phyloP scores from a whole-genome alignment of 30 jellyfish, hydroid and myxozoan genomes.

The Hydractinia symbiolongicarpus region DNA sequence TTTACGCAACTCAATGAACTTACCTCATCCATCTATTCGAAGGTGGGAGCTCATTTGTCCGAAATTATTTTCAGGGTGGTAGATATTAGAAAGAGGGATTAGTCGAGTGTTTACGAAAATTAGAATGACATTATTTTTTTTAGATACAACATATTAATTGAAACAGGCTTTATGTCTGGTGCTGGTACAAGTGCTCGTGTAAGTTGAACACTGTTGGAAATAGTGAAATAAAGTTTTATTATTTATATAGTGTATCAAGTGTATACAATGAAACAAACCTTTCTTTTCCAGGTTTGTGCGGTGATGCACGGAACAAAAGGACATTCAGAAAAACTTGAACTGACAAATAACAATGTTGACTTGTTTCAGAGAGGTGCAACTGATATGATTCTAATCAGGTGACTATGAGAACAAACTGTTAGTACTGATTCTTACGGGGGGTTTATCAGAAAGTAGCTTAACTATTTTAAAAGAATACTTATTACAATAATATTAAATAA shows the following conservation, averaged over 20 bases:
- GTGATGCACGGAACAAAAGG: slow-evolving; percentile 26
- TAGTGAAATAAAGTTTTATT: background rate
- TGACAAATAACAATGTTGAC: slow-evolving; percentile 5
- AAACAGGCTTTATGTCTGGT: slow-evolving; percentile 35
- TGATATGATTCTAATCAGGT: slow-evolving; percentile 18
- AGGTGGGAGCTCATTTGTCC: too few relatives aligned
- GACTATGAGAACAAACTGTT: background rate
- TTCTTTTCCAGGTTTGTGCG: slow-evolving; percentile 23
- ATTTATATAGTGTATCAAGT: background rate
- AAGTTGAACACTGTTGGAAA: background rate
- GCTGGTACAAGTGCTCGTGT: slow-evolving; percentile 37
- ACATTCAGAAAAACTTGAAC: slow-evolving; percentile 19
- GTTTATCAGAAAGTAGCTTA: too few relatives aligned
- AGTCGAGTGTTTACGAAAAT: too few relatives aligned
- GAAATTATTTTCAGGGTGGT: too few relatives aligned
- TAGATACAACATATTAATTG: slow-evolving; percentile 23
- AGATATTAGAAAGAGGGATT: too few relatives aligned
- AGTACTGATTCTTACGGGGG: background rate
- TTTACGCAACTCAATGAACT: too few relatives aligned
- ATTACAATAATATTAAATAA: too few relatives aligned
- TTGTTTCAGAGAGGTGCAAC: slow-evolving; percentile 29
- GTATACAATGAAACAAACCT: background rate
- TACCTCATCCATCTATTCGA: too few relatives aligned
- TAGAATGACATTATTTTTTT: background rate
- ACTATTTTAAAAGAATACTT: too few relatives aligned